Evolutionary conservation across 2,797 vertebrate species (phyloP).

Genomic region (Yasuhikotakia modesta): DNA sequence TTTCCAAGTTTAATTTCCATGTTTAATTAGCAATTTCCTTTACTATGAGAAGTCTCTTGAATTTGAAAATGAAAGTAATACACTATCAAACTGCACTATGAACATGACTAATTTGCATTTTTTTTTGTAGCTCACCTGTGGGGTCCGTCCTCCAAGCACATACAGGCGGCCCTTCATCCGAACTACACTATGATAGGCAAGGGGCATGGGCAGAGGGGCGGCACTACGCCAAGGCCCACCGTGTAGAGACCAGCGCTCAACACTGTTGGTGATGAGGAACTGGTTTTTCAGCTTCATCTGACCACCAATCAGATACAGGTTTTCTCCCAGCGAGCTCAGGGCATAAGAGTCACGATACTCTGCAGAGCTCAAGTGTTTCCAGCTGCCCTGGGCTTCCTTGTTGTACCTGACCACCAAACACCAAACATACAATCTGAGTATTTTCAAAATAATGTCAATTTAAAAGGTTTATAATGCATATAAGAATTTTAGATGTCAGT

Average conservation of each 20-base stretch:
- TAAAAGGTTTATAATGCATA: not conserved
- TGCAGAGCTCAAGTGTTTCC: conserved; percentile 86
- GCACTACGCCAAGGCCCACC: conserved; percentile 86
- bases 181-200: conserved; percentile 87
- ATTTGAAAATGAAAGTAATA: not conserved
- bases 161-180: conserved; percentile 85
- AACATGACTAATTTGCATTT: not conserved
- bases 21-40: not conserved
- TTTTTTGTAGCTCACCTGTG: conserved; percentile 82
- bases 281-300: conserved; percentile 95
- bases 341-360: conserved; percentile 93
- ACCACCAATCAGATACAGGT: conserved; percentile 90
- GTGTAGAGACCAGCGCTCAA: conserved; percentile 88
- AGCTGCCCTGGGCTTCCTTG: conserved; percentile 85
- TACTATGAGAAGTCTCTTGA: too few relatives aligned
- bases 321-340: conserved; percentile 80
- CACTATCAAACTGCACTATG: not conserved
- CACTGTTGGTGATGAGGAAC: conserved; percentile 89
- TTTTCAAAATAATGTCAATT: not conserved
- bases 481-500: too few relatives aligned
- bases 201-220: conserved; percentile 85
- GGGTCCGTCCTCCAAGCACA: conserved; percentile 92
- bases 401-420: conserved; percentile 80
- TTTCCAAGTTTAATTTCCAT: not conserved
- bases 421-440: not conserved